Conservation (phyloP, 2,888 invertebrate genomes). For the Callosobruchus maculatus region DNA sequence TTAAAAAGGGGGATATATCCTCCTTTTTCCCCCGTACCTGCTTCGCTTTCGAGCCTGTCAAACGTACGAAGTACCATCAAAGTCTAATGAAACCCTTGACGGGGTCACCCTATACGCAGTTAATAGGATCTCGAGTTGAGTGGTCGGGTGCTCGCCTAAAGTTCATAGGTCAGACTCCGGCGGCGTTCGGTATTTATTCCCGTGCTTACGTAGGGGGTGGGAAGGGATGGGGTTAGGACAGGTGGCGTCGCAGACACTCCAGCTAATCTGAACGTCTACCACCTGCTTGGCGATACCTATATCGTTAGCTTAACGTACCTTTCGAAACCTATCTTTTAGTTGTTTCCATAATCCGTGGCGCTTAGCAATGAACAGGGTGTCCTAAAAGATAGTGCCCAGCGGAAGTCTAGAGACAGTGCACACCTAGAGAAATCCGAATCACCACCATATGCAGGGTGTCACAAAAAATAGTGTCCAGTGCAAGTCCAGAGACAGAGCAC, state of each 20-base stretch:
- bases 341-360: too few relatives aligned
- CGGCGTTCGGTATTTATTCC: background rate
- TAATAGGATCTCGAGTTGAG: background rate
- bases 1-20: too few relatives aligned
- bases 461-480: too few relatives aligned
- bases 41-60: too few relatives aligned
- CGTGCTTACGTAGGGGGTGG: background rate
- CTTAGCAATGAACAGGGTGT: too few relatives aligned
- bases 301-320: background rate
- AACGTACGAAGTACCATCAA: background rate
- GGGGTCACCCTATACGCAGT: background rate
- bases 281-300: background rate
- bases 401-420: too few relatives aligned
- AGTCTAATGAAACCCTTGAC: background rate
- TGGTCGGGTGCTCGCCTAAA: background rate
- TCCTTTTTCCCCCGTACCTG: too few relatives aligned
- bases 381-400: too few relatives aligned
- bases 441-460: too few relatives aligned
- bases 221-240: background rate
- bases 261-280: background rate
- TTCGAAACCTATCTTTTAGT: background rate
- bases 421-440: too few relatives aligned
- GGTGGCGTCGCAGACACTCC: background rate
- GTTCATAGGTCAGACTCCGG: background rate
- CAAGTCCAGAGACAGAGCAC: too few relatives aligned